Conservation (phyloP, 2,113 vertebrate species). For the Equus przewalskii region DNA sequence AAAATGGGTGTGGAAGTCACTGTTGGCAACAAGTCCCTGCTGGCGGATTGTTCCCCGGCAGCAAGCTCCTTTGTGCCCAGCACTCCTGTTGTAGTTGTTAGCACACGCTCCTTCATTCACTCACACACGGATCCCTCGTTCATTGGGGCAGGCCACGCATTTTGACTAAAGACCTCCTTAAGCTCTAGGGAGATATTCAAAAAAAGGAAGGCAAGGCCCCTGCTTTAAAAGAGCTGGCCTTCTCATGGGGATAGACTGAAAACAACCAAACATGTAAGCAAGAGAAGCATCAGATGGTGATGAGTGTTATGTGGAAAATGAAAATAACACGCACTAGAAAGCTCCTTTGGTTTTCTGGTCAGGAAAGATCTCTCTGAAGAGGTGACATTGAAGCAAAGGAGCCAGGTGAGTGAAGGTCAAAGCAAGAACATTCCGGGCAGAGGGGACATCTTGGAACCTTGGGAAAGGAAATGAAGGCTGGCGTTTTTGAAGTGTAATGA, state of each 20-base stretch:
- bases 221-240: neutral
- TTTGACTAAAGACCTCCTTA: neutral
- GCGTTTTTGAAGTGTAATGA: neutral
- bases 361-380: neutral
- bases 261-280: neutral
- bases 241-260: neutral
- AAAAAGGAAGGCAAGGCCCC: neutral
- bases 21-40: fast-evolving
- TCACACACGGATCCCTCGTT: fast-evolving
- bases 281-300: fast-evolving
- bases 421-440: neutral
- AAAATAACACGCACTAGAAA: fast-evolving
- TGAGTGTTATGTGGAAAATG: fast-evolving
- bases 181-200: neutral
- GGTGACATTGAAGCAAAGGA: too few species aligned
- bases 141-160: fast-evolving
- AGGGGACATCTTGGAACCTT: neutral
- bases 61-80: fast-evolving
- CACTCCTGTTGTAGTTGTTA: fast-evolving
- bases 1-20: neutral
- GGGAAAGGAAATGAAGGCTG: neutral
- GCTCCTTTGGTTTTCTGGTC: neutral
- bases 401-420: neutral
- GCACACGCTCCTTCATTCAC: fast-evolving
- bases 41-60: fast-evolving